These are phyloP conservation scores for Papilio polytes DNA, from an alignment of 1,140 invertebrate genomes.

Conservation along the genomic window DNA sequence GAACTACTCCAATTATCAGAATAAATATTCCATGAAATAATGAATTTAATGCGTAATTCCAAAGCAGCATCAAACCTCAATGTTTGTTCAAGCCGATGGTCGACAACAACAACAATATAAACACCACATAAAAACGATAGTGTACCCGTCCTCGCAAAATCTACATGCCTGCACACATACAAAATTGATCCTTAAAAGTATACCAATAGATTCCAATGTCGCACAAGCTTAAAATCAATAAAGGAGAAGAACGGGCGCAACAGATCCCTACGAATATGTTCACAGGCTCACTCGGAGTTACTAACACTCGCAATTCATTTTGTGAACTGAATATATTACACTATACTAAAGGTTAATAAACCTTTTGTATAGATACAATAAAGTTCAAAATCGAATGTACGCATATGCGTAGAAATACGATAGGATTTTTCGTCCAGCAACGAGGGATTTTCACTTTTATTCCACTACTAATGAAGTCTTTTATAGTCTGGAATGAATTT, in stretches of 20 bases:
- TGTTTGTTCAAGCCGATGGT: conserved; percentile 35
- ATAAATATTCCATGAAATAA: conserved; percentile 24
- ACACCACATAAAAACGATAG: conserved; percentile 62
- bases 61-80: conserved; percentile 35
- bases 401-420: conserved; percentile 64
- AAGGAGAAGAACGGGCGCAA: conserved; percentile 73
- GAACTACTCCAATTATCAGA: not conserved
- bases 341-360: conserved; percentile 59
- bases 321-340: conserved; percentile 82
- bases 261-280: conserved; percentile 81
- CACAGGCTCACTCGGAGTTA: conserved; percentile 80
- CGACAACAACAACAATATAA: conserved; percentile 63
- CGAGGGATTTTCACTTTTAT: conserved; percentile 63
- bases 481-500: conserved; percentile 51
- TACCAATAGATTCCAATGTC: conserved; percentile 62
- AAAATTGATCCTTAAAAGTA: conserved; percentile 63
- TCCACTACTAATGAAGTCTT: conserved; percentile 52
- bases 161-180: conserved; percentile 48
- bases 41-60: conserved; percentile 24
- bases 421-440: conserved; percentile 52
- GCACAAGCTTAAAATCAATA: conserved; percentile 66
- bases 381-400: conserved; percentile 56
- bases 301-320: conserved; percentile 83
- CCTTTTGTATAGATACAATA: conserved; percentile 57
- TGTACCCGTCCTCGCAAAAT: conserved; percentile 58